Evolutionary conservation across 2,113 vertebrate species (phyloP).

Genomic region (Oncorhynchus keta): DNA sequence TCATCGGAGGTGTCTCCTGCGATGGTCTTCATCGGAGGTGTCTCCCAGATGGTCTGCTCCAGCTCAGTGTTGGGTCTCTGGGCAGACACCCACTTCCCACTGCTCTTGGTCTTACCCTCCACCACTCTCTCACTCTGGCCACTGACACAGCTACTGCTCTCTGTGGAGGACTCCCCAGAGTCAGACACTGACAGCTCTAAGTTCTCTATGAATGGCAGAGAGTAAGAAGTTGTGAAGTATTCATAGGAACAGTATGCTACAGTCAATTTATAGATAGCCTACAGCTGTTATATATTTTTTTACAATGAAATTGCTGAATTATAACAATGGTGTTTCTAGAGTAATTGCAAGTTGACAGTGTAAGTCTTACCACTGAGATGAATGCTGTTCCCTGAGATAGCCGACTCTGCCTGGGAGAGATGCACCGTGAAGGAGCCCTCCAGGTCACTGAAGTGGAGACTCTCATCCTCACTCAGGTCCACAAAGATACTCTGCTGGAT

Average conservation of each 20-base stretch:
- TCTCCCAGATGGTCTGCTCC: conserved; percentile 49
- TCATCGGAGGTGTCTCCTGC: conserved; percentile 71
- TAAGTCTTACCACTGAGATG: conserved; percentile 61
- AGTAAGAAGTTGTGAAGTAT: not conserved
- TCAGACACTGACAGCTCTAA: conserved; percentile 56
- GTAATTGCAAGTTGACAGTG: too few species aligned
- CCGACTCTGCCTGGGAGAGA: conserved; percentile 58
- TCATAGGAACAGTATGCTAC: too few species aligned
- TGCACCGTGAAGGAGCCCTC: conserved; percentile 62
- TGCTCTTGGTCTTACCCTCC: conserved; percentile 26
- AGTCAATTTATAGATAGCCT: too few species aligned
- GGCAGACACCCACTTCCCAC: conserved; percentile 5
- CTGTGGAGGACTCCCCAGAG: conserved; percentile 52
- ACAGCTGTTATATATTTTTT: too few species aligned
- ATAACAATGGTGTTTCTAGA: too few species aligned
- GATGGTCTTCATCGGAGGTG: conserved; percentile 72
- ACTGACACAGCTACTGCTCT: conserved; percentile 36
- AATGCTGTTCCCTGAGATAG: conserved; percentile 58
- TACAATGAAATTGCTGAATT: too few species aligned
- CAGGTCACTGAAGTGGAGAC: conserved; percentile 72
- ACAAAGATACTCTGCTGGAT: conserved; percentile 74
- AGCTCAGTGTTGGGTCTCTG: conserved; percentile 49
- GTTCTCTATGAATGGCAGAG: conserved; percentile 45
- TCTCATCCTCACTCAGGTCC: conserved; percentile 74
- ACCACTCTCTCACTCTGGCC: conserved; percentile 24